Conservation (phyloP, 2,113 vertebrate species). For the Salvelinus fontinalis region DNA sequence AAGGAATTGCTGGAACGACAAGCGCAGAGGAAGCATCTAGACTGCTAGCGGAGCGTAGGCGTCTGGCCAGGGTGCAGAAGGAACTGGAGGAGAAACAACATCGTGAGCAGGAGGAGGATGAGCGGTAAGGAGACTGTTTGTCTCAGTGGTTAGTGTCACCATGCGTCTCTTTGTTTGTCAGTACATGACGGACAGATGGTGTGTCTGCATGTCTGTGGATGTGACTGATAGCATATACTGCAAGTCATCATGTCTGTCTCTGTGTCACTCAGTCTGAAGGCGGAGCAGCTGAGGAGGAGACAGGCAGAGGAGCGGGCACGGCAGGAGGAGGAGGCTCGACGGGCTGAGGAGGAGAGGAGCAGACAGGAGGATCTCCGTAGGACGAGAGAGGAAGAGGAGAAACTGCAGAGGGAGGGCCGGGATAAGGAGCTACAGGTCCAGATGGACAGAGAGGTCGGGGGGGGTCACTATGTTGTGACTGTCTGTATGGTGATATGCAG, state of each 20-base stretch:
- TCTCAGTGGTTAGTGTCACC: neutral
- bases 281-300: slow-evolving; percentile 79
- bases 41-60: slow-evolving; percentile 85
- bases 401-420: slow-evolving; percentile 73
- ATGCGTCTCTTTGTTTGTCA: too few relatives aligned
- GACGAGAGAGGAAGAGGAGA: slow-evolving; percentile 70
- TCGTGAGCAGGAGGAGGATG: slow-evolving; percentile 75
- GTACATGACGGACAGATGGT: neutral
- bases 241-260: neutral
- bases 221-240: neutral
- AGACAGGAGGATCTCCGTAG: slow-evolving; percentile 50
- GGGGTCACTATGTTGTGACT: neutral
- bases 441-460: slow-evolving; percentile 80
- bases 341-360: slow-evolving; percentile 69
- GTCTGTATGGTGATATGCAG: too few relatives aligned
- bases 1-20: slow-evolving; percentile 79
- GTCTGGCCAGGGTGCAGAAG: slow-evolving; percentile 85
- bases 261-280: slow-evolving; percentile 68
- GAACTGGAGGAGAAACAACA: slow-evolving; percentile 85
- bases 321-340: slow-evolving; percentile 68
- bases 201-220: slow-evolving; percentile 13
- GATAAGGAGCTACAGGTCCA: slow-evolving; percentile 76
- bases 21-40: slow-evolving; percentile 87
- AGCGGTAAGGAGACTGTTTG: slow-evolving; percentile 70
- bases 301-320: slow-evolving; percentile 72